A percentile compares a stretch with the other conserved stretches of the same genome.
Evolutionary conservation across 2,113 vertebrate species (phyloP).

Genomic region (Xyliphius kryptos): DNA sequence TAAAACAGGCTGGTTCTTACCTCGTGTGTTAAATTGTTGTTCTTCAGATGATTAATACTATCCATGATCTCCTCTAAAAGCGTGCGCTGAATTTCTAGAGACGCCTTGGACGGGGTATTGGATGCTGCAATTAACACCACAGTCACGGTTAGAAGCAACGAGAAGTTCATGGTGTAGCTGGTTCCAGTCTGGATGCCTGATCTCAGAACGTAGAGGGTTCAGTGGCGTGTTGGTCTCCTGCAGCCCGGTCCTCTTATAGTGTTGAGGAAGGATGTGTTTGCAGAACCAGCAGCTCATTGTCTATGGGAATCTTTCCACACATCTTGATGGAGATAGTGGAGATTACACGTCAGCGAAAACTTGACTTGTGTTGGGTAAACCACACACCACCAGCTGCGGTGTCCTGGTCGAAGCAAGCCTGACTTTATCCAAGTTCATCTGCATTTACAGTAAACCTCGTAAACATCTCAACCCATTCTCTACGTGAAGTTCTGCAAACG

Average conservation of each 20-base stretch:
- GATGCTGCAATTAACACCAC: too few species aligned
- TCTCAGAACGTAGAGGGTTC: neutral
- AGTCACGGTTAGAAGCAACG: neutral
- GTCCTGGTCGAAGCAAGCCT: too few species aligned
- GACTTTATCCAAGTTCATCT: too few species aligned
- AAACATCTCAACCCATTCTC: too few species aligned
- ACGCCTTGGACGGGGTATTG: neutral
- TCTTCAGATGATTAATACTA: neutral
- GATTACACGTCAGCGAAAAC: neutral
- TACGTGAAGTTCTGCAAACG: too few species aligned
- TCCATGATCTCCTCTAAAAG: neutral
- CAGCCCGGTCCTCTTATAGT: neutral
- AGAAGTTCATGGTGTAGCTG: neutral
- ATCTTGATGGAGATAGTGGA: neutral
- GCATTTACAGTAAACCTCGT: too few species aligned
- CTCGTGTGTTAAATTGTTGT: neutral
- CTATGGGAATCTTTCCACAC: neutral
- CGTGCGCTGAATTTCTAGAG: neutral
- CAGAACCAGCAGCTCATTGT: neutral
- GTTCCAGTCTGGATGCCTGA: neutral
- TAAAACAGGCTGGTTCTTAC: neutral
- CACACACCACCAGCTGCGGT: neutral
- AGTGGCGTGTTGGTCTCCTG: neutral
- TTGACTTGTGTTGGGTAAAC: neutral
- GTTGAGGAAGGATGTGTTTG: neutral